Percentiles rank a stretch among this genome's conserved stretches.
Evolutionary conservation across 2,113 vertebrate genomes (phyloP).

Genomic region (Brachirus orientalis): DNA sequence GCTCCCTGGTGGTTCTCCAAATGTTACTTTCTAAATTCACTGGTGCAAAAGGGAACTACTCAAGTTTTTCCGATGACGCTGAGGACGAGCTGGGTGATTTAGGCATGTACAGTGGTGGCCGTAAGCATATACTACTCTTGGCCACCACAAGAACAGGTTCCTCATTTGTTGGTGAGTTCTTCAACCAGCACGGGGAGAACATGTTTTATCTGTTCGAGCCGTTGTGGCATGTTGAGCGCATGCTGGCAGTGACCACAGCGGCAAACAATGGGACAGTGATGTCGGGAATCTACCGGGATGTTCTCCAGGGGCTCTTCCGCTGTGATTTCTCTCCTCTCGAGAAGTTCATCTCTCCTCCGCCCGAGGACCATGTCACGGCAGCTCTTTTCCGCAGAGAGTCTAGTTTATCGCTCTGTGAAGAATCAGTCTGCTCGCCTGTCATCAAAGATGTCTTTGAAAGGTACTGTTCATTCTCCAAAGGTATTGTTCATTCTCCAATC

Average conservation of each 20-base stretch:
- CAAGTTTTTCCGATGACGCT: slow-evolving; percentile 32
- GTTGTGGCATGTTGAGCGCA: slow-evolving; percentile 93
- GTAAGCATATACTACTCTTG: slow-evolving; percentile 91
- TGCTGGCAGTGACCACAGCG: slow-evolving; percentile 77
- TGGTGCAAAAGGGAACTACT: slow-evolving; percentile 44
- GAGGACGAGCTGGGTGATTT: slow-evolving; percentile 50
- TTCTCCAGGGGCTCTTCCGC: slow-evolving; percentile 90
- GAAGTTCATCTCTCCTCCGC: slow-evolving; percentile 88
- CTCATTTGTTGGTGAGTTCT: slow-evolving; percentile 96
- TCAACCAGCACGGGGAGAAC: slow-evolving; percentile 92
- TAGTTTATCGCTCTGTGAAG: slow-evolving; percentile 91
- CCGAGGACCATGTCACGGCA: slow-evolving; percentile 86
- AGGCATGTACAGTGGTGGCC: slow-evolving; percentile 19
- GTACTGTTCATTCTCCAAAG: slow-evolving; percentile 43
- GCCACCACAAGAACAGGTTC: slow-evolving; percentile 94
- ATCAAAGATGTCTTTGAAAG: slow-evolving; percentile 90
- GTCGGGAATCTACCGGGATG: slow-evolving; percentile 87
- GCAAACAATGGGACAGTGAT: slow-evolving; percentile 83
- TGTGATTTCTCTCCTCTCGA: slow-evolving; percentile 92
- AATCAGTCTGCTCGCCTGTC: slow-evolving; percentile 87
- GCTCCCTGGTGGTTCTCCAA: slow-evolving; percentile 79
- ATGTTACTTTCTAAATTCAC: slow-evolving; percentile 83
- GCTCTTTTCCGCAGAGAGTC: slow-evolving; percentile 92
- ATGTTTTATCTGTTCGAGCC: slow-evolving; percentile 98
- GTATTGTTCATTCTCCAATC: not conserved